Percentiles rank a stretch among this genome's conserved stretches.
Evolutionary conservation across 2,888 invertebrate species (phyloP).

Genomic region (Salpingus planirostris): DNA sequence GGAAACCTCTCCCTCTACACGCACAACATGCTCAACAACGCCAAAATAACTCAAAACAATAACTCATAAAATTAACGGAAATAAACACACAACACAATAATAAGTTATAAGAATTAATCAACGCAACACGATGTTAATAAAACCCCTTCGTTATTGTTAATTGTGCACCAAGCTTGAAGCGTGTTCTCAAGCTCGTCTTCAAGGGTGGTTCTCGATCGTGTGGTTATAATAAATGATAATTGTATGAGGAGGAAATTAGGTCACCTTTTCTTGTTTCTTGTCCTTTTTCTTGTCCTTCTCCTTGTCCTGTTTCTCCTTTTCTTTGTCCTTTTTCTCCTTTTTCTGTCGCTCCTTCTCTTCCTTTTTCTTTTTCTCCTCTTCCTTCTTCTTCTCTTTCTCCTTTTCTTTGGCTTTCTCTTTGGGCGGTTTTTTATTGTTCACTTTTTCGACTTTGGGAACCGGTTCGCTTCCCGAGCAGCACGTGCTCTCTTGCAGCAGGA

Average conservation of each 20-base stretch:
- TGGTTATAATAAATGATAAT: too few relatives aligned
- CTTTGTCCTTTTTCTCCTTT: constrained; percentile 44
- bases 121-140: constrained; percentile 49
- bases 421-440: constrained; percentile 31
- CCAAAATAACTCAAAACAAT: constrained; percentile 27
- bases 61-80: constrained; percentile 20
- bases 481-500: constrained; percentile 83
- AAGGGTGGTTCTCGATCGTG: too few relatives aligned
- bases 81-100: constrained; percentile 20
- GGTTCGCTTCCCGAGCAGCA: constrained; percentile 68
- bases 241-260: constrained; percentile 5
- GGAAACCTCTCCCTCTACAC: constrained; percentile 66
- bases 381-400: constrained; percentile 46
- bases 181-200: too few relatives aligned
- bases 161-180: neutral
- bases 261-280: constrained; percentile 45
- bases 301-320: constrained; percentile 32
- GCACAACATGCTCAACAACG: constrained; percentile 39
- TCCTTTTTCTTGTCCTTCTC: constrained; percentile 26
- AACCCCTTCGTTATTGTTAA: constrained; percentile 10
- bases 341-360: constrained; percentile 49
- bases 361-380: constrained; percentile 50
- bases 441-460: constrained; percentile 45
- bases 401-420: constrained; percentile 33
- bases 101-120: constrained; percentile 10